These are phyloP conservation scores for Dermatemys mawii DNA, from an alignment of 2,113 vertebrate species.

Conservation along the genomic window DNA sequence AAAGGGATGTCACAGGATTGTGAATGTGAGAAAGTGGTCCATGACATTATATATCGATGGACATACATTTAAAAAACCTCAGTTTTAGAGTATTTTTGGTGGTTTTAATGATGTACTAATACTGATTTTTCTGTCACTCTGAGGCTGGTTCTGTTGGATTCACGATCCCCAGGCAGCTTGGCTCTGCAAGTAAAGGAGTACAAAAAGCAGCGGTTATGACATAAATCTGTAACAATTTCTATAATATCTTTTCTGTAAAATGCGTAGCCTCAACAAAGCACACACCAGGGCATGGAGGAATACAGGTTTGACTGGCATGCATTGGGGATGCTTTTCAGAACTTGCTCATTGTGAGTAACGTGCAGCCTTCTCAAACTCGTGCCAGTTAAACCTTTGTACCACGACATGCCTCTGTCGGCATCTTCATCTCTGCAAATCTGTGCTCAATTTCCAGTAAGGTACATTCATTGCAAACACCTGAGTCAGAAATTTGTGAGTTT, in stretches of 20 bases:
- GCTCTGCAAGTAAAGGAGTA: not conserved
- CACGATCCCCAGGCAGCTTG: not conserved
- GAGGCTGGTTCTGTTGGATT: not conserved
- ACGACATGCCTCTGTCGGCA: not conserved
- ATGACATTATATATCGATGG: not conserved
- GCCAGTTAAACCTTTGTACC: not conserved
- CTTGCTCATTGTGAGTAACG: slow-evolving; percentile 14
- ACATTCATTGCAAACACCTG: not conserved
- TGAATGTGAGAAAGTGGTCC: not conserved
- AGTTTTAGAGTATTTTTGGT: not conserved
- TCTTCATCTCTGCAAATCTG: not conserved
- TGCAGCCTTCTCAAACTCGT: slow-evolving; percentile 3
- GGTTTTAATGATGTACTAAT: not conserved
- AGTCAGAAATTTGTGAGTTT: slow-evolving; percentile 43
- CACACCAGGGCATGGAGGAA: not conserved
- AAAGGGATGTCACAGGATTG: not conserved
- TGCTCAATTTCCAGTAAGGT: not conserved
- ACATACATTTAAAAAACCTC: not conserved
- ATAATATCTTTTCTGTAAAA: not conserved
- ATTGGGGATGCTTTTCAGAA: slow-evolving; percentile 37
- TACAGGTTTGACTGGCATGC: not conserved
- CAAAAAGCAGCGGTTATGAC: not conserved
- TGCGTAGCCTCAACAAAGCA: not conserved
- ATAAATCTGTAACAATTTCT: not conserved
- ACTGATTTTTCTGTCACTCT: not conserved